A percentile compares a stretch with the other conserved stretches of the same genome.
These are phyloP conservation scores for Ondatra zibethicus DNA, from an alignment of 2,113 vertebrate species.

Conservation along the genomic window DNA sequence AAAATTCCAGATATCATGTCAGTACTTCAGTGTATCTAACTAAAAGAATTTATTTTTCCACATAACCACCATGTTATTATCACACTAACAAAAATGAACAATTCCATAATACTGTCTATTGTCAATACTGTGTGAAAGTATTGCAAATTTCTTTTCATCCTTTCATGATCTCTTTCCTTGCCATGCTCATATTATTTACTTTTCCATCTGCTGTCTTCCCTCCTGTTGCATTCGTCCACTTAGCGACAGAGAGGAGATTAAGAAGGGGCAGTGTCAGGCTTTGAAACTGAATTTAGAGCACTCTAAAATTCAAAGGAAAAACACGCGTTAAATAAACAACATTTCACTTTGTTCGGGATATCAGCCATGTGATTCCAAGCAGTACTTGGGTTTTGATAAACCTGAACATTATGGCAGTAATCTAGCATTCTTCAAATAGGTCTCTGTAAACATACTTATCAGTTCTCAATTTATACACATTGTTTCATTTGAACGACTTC, in stretches of 20 bases:
- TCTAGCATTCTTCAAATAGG: slow-evolving; percentile 4
- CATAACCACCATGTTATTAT: background rate
- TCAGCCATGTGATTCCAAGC: slow-evolving; percentile 39
- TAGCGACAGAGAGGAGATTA: background rate
- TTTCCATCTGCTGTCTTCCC: background rate
- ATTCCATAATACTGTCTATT: background rate
- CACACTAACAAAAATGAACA: slow-evolving; percentile 30
- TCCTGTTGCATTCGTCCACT: background rate
- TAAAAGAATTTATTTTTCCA: slow-evolving; percentile 32
- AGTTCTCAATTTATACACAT: slow-evolving; percentile 41
- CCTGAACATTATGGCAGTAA: background rate
- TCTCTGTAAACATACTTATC: slow-evolving; percentile 10
- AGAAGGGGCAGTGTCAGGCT: background rate
- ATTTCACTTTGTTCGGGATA: background rate
- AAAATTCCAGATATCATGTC: background rate
- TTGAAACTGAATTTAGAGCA: background rate
- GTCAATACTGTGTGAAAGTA: background rate
- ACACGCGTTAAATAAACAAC: background rate
- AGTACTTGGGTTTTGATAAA: slow-evolving; percentile 38
- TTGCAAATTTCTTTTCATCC: background rate
- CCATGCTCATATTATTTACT: background rate
- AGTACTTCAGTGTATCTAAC: background rate
- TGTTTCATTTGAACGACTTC: slow-evolving; percentile 53
- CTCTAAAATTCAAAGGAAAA: background rate
- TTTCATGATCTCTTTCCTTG: background rate